Evolutionary conservation across 2,797 vertebrate genomes (phyloP).

Genomic region (Eulemur coronatus): DNA sequence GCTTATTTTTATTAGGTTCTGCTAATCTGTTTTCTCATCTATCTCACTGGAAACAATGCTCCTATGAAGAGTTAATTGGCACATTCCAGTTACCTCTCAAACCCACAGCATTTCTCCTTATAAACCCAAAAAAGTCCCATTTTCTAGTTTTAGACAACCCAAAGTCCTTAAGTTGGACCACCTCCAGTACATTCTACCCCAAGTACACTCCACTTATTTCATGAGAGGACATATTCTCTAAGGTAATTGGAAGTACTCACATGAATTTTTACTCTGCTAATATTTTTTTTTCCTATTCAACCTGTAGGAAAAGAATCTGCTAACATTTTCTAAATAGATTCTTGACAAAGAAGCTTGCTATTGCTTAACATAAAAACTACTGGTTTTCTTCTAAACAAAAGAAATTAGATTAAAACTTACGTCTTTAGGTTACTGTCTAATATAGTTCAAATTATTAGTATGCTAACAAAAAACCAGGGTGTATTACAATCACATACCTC

Average conservation of each 20-base stretch:
- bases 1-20: neutral
- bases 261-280: neutral
- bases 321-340: neutral
- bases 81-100: neutral
- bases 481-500: neutral
- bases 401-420: neutral
- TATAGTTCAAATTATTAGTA: neutral
- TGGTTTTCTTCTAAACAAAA: constrained; percentile 28
- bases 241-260: neutral
- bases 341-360: neutral
- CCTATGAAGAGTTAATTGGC: neutral
- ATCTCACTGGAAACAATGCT: neutral
- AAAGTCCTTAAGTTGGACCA: neutral
- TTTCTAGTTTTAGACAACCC: neutral
- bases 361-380: neutral
- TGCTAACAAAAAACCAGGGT: neutral
- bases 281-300: neutral
- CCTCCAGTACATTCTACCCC: neutral
- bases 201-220: neutral
- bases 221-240: neutral
- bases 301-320: neutral
- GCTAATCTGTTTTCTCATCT: neutral
- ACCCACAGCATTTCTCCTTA: neutral
- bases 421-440: neutral
- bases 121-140: neutral